phyloP scores from a whole-genome alignment of 2,888 invertebrate genomes.

The Microplitis manilae region DNA sequence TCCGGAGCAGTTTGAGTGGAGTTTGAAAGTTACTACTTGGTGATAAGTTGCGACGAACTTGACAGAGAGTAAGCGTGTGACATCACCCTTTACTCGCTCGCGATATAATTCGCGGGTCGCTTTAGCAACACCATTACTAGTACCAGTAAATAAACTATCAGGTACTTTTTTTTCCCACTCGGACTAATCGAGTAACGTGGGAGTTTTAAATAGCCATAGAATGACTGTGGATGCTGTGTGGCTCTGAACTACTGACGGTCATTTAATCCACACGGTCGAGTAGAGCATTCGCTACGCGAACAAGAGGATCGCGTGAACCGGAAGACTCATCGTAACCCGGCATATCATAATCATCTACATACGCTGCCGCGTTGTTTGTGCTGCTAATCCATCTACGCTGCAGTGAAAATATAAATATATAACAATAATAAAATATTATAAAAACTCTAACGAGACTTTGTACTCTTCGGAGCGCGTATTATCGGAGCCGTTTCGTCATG shows the following conservation, averaged over 20 bases:
- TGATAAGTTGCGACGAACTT: background rate
- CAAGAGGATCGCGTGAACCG: conserved; percentile 16
- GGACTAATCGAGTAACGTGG: conserved; percentile 20
- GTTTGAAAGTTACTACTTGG: no score
- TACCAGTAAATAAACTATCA: background rate
- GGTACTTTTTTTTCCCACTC: background rate
- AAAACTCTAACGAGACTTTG: conserved; percentile 21
- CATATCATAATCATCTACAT: no score
- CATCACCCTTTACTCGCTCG: background rate
- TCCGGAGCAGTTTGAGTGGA: no score
- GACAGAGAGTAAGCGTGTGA: conserved; percentile 19
- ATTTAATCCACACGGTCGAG: conserved; percentile 22
- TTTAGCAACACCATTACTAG: no score
- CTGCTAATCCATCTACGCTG: background rate
- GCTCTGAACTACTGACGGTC: conserved; percentile 8
- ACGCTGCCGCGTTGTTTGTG: conserved; percentile 9
- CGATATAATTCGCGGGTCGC: no score
- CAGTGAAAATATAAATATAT: no score
- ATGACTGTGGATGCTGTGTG: conserved; percentile 13
- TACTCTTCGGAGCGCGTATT: conserved; percentile 18
- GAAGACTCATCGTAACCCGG: background rate
- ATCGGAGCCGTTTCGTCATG: conserved; percentile 57
- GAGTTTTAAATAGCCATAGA: conserved; percentile 25
- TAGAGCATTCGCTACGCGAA: background rate
- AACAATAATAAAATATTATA: no score